These are phyloP conservation scores for Drosophila lowei DNA, from an alignment of 1,140 invertebrate genomes.

Conservation along the genomic window DNA sequence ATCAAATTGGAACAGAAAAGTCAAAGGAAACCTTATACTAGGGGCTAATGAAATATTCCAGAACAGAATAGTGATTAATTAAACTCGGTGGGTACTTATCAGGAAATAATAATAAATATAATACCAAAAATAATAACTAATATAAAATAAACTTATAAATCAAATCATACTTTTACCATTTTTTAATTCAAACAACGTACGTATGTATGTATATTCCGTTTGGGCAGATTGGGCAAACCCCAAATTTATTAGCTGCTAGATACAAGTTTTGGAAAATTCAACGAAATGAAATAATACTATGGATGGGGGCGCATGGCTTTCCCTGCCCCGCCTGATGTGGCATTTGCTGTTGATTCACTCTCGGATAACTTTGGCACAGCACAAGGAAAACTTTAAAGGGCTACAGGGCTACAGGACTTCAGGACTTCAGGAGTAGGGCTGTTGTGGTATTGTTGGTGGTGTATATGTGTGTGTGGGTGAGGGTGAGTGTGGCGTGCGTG, in stretches of 20 bases:
- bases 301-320: neutral
- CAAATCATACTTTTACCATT: neutral
- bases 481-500: slow-evolving; percentile 16
- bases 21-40: neutral
- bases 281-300: slow-evolving; percentile 35
- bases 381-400: slow-evolving; percentile 50
- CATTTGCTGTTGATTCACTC: slow-evolving; percentile 58
- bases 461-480: neutral
- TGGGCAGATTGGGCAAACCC: neutral
- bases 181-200: slow-evolving; percentile 3
- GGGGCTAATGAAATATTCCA: neutral
- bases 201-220: slow-evolving; percentile 6
- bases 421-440: neutral
- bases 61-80: no score
- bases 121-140: no score
- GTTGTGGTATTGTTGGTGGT: slow-evolving; percentile 32
- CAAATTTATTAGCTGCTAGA: slow-evolving; percentile 43
- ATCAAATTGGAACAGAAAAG: slow-evolving; percentile 9
- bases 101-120: no score
- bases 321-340: slow-evolving; percentile 25
- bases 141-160: neutral
- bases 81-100: no score
- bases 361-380: slow-evolving; percentile 48
- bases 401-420: slow-evolving; percentile 3
- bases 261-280: slow-evolving; percentile 44